Percentiles rank a stretch among this genome's conserved stretches.
These are phyloP conservation scores for Cyclura pinguis DNA, from an alignment of 2,797 vertebrate genomes.

Conservation along the genomic window DNA sequence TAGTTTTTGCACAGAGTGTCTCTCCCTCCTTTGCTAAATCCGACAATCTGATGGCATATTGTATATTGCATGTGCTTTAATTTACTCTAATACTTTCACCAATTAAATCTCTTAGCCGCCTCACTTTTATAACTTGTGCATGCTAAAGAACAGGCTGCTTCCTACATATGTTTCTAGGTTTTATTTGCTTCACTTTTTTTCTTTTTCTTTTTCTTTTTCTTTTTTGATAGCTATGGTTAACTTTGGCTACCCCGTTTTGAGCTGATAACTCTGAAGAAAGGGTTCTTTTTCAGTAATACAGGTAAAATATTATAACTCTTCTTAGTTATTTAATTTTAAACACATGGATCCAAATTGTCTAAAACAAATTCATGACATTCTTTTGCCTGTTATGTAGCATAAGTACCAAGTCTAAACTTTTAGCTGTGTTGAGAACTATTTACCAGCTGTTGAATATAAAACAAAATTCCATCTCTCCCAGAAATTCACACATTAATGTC, in stretches of 20 bases:
- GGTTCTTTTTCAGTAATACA: conserved; percentile 42
- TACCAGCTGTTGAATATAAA: neutral
- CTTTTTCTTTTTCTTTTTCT: no score
- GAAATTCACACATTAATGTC: neutral
- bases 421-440: neutral
- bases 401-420: neutral
- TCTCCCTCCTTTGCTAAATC: conserved; percentile 60
- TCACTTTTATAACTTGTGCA: conserved; percentile 71
- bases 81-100: conserved; percentile 76
- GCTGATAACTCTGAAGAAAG: conserved; percentile 51
- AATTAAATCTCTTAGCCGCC: conserved; percentile 73
- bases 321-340: neutral
- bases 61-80: conserved; percentile 78
- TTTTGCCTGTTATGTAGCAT: neutral
- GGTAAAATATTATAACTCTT: neutral
- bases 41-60: conserved; percentile 72
- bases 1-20: conserved; percentile 31
- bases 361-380: neutral
- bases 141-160: conserved; percentile 64
- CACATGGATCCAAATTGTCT: neutral
- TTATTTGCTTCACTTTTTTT: neutral
- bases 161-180: conserved; percentile 61
- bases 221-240: neutral
- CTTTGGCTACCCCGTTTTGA: conserved; percentile 61
- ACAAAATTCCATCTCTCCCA: neutral